Percentiles rank a stretch among this genome's conserved stretches.
These are phyloP conservation scores for Eupithecia exiguata DNA, from an alignment of 2,888 invertebrate species.

Conservation along the genomic window DNA sequence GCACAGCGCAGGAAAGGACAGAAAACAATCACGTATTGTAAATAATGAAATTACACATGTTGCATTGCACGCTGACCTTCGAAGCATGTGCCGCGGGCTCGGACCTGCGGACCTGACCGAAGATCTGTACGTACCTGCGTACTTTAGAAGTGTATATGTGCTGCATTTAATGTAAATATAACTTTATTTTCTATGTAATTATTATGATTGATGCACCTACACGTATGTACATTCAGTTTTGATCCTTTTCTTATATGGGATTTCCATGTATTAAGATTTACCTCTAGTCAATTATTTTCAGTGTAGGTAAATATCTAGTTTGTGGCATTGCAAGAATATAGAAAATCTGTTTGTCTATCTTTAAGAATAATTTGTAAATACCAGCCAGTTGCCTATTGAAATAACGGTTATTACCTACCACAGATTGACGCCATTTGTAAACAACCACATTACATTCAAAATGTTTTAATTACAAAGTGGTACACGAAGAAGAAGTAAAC, in stretches of 20 bases:
- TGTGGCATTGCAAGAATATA: not conserved
- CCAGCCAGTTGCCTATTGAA: not conserved
- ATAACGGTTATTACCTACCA: not conserved
- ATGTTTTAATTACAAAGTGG: slow-evolving; percentile 45
- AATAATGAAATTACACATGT: slow-evolving; percentile 39
- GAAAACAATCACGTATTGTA: slow-evolving; percentile 29
- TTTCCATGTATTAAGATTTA: not conserved
- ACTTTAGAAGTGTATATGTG: too few species aligned
- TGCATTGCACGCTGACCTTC: slow-evolving; percentile 51
- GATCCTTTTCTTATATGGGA: too few species aligned
- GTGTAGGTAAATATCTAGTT: not conserved
- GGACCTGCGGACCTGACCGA: slow-evolving; percentile 26
- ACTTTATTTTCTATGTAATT: not conserved
- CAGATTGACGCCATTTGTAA: not conserved
- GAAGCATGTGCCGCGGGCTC: slow-evolving; percentile 58
- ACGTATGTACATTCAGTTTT: too few species aligned
- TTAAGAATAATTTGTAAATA: too few species aligned
- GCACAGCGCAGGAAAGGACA: not conserved
- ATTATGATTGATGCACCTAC: too few species aligned
- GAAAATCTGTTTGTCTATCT: too few species aligned
- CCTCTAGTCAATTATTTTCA: not conserved
- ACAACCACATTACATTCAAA: slow-evolving; percentile 1
- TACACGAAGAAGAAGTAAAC: slow-evolving; percentile 20
- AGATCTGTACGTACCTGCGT: not conserved
- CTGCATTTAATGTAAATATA: not conserved